phyloP scores from a whole-genome alignment of 2,888 invertebrate genomes.

The Ashinkailepas kermadecensis region DNA sequence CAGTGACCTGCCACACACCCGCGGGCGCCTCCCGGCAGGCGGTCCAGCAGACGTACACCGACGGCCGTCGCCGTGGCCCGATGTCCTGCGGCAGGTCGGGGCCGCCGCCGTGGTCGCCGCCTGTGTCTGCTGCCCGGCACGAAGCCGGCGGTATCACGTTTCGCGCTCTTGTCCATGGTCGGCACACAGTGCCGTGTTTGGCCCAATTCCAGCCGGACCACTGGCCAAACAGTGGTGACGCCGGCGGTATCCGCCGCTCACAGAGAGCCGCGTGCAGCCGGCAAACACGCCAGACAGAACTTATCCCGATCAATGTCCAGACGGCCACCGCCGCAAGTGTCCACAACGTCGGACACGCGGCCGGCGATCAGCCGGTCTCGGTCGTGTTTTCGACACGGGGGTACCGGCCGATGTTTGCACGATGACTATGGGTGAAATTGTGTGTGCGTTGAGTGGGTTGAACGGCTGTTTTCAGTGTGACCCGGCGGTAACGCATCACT shows the following conservation, averaged over 20 bases:
- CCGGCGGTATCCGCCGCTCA: background rate
- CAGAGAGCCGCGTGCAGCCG: background rate
- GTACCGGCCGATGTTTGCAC: background rate
- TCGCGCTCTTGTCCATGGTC: background rate
- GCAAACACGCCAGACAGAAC: background rate
- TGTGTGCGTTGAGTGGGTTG: background rate
- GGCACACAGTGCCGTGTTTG: background rate
- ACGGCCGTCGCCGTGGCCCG: background rate
- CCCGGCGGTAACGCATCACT: background rate
- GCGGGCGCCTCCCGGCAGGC: too few species aligned
- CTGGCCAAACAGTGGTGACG: background rate
- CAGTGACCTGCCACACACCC: too few species aligned
- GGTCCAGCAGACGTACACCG: too few species aligned
- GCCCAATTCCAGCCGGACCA: conserved; percentile 9
- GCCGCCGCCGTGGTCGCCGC: too few species aligned
- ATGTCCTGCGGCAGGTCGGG: background rate
- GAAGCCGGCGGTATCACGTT: background rate
- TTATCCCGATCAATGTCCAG: too few species aligned
- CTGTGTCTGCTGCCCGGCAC: background rate
- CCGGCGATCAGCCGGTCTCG: too few species aligned
- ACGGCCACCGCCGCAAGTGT: too few species aligned
- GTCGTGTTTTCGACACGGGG: too few species aligned
- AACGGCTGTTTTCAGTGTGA: background rate
- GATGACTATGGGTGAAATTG: conserved; percentile 9
- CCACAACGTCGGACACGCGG: too few species aligned